Conservation (phyloP, 2,888 invertebrate genomes). For the Muscina levida region DNA sequence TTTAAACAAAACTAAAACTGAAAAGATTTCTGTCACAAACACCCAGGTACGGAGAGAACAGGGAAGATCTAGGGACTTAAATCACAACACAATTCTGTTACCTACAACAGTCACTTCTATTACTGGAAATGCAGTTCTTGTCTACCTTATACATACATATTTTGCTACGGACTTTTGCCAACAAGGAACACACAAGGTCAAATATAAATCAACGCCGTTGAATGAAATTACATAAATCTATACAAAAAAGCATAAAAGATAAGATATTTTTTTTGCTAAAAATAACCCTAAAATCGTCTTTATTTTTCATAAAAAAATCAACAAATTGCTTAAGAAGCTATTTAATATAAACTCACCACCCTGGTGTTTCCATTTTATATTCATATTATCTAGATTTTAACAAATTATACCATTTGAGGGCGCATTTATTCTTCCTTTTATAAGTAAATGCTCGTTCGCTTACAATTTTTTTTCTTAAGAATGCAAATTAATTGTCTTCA, state of each 20-base stretch:
- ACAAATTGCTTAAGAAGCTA: constrained; percentile 29
- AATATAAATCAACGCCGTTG: constrained; percentile 43
- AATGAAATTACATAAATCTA: constrained; percentile 47
- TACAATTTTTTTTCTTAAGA: too few species aligned
- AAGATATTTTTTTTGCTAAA: constrained; percentile 18
- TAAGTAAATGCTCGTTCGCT: too few species aligned
- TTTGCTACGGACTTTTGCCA: too few species aligned
- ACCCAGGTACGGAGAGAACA: constrained; percentile 49
- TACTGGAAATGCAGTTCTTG: not conserved
- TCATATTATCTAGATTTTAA: constrained; percentile 42
- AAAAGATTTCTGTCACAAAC: constrained; percentile 47
- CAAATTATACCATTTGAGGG: constrained; percentile 60
- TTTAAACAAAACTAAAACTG: constrained; percentile 30
- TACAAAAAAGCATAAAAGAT: too few species aligned
- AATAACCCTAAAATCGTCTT: not conserved
- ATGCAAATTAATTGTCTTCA: constrained; percentile 1
- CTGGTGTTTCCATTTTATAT: not conserved
- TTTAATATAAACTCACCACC: constrained; percentile 29
- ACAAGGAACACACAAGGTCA: constrained; percentile 50
- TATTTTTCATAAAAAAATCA: constrained; percentile 6
- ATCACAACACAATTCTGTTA: constrained; percentile 18
- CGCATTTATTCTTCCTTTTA: too few species aligned
- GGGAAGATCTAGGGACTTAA: constrained; percentile 6
- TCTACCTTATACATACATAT: too few species aligned
- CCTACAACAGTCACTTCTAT: not conserved